Conservation (phyloP, 2,888 invertebrate species). For the Elmis aenea region DNA sequence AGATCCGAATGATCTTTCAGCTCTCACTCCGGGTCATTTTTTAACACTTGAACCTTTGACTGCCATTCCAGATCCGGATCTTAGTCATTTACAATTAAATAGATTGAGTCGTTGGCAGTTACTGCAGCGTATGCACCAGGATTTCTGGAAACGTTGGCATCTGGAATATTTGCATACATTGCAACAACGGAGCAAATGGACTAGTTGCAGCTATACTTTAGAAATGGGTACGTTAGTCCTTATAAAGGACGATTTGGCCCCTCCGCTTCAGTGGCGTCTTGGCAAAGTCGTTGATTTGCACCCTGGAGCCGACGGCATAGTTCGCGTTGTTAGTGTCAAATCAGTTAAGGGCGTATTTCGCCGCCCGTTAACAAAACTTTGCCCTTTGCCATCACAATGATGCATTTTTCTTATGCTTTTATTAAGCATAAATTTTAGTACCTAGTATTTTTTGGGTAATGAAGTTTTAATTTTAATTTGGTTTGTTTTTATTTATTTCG, state of each 20-base stretch:
- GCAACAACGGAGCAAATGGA: background rate
- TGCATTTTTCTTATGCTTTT: too few species aligned
- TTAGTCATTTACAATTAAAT: constrained; percentile 1
- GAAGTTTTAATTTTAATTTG: too few species aligned
- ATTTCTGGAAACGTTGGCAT: background rate
- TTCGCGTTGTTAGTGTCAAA: background rate
- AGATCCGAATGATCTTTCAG: background rate
- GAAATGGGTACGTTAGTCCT: background rate
- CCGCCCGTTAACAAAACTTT: background rate
- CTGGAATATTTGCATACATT: background rate
- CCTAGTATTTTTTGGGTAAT: too few species aligned
- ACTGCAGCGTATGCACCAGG: background rate
- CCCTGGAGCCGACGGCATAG: background rate
- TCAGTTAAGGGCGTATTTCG: background rate
- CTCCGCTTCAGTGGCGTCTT: background rate
- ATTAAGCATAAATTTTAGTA: too few species aligned
- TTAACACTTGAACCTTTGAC: background rate
- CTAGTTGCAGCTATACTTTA: background rate
- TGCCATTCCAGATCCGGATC: background rate
- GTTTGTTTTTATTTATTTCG: too few species aligned
- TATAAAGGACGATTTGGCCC: background rate
- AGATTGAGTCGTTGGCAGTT: constrained; percentile 8
- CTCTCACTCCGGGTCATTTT: background rate
- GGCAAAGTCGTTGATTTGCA: background rate
- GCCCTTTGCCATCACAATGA: constrained; percentile 1